Percentiles rank a stretch among this genome's conserved stretches.
These are phyloP conservation scores for Aphodius sticticus DNA, from an alignment of 2,888 invertebrate genomes.

Conservation along the genomic window DNA sequence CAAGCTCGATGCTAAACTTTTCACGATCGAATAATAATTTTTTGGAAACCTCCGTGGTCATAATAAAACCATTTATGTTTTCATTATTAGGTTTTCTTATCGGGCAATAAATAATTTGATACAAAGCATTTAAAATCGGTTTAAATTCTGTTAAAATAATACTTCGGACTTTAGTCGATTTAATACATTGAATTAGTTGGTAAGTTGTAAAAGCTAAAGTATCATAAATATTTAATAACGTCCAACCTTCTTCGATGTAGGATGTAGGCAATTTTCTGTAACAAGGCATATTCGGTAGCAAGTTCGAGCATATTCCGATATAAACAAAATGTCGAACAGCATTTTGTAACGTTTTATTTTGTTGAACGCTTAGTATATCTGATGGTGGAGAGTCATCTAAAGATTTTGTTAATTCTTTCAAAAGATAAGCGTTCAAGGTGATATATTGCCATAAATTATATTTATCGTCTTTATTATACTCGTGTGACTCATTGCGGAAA, in stretches of 20 bases:
- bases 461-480: conserved; percentile 39
- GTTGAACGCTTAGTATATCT: conserved; percentile 69
- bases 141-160: conserved; percentile 66
- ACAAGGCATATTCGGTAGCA: conserved; percentile 63
- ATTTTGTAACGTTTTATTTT: conserved; percentile 70
- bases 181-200: conserved; percentile 62
- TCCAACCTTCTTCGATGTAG: conserved; percentile 54
- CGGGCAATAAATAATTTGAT: conserved; percentile 75
- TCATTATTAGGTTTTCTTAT: conserved; percentile 65
- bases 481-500: conserved; percentile 21
- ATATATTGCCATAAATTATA: conserved; percentile 60
- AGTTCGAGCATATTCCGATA: conserved; percentile 71
- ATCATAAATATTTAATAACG: conserved; percentile 63
- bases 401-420: conserved; percentile 54
- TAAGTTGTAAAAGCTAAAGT: conserved; percentile 62
- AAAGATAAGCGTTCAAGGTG: conserved; percentile 58
- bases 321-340: conserved; percentile 70
- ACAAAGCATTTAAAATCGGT: conserved; percentile 71
- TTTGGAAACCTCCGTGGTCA: conserved; percentile 67
- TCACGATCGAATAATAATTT: conserved; percentile 63
- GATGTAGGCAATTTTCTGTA: conserved; percentile 38
- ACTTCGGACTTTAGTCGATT: conserved; percentile 64
- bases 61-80: conserved; percentile 55
- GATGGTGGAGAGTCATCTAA: conserved; percentile 39
- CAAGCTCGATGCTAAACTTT: conserved; percentile 63